Evolutionary conservation across 2,113 vertebrate species (phyloP).

Genomic region (Turdus rufiventris): DNA sequence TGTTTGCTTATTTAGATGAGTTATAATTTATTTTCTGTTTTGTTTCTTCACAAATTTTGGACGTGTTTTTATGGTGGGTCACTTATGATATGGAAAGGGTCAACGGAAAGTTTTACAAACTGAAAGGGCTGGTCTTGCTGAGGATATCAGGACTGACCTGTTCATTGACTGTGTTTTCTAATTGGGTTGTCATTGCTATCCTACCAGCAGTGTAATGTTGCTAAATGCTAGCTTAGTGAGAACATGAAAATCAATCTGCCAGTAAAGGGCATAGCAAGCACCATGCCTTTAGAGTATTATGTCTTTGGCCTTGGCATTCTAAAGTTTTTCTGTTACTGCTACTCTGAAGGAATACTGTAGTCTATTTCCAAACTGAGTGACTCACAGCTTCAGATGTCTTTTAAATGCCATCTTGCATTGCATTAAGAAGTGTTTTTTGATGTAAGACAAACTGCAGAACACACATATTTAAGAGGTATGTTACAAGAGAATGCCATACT

Average conservation of each 20-base stretch:
- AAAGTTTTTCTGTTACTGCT: slow-evolving; percentile 38
- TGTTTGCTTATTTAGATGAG: slow-evolving; percentile 58
- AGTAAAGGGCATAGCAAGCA: slow-evolving; percentile 67
- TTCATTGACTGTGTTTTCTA: slow-evolving; percentile 73
- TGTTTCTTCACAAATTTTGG: slow-evolving; percentile 22
- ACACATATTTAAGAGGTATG: background rate
- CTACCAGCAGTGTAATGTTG: slow-evolving; percentile 14
- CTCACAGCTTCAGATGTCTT: background rate
- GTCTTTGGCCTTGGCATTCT: slow-evolving; percentile 53
- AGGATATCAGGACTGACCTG: slow-evolving; percentile 59
- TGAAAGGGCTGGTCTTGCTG: slow-evolving; percentile 17
- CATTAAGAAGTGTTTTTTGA: background rate
- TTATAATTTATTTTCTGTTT: slow-evolving; percentile 26
- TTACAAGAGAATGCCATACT: background rate
- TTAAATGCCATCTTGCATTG: background rate
- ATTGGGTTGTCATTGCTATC: slow-evolving; percentile 68
- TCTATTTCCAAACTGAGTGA: slow-evolving; percentile 34
- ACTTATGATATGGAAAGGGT: slow-evolving; percentile 62
- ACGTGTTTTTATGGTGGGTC: slow-evolving; percentile 40
- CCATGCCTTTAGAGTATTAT: slow-evolving; percentile 39
- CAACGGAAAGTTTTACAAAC: slow-evolving; percentile 55
- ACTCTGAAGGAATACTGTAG: background rate
- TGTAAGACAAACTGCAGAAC: background rate
- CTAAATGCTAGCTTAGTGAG: slow-evolving; percentile 66
- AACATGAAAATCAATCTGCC: slow-evolving; percentile 76